These are phyloP conservation scores for Fratercula arctica DNA, from an alignment of 2,797 vertebrate species.

Conservation along the genomic window DNA sequence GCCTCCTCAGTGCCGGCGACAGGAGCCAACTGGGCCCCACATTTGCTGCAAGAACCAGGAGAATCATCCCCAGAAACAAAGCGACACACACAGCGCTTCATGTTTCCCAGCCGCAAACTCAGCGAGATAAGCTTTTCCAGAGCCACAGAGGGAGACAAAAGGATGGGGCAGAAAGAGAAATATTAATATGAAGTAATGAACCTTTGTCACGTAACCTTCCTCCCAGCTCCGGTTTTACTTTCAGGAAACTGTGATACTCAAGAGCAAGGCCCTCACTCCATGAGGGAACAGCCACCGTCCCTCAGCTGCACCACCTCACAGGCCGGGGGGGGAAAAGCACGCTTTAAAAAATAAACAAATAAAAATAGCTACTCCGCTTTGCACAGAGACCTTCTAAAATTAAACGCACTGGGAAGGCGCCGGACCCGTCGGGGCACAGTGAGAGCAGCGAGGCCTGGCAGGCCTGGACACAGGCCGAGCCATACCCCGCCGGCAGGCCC, in stretches of 20 bases:
- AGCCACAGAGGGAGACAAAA: neutral
- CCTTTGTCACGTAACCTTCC: accelerated
- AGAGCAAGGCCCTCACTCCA: neutral
- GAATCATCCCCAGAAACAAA: neutral
- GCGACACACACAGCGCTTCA: accelerated
- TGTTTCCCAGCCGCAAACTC: neutral
- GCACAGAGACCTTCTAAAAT: neutral
- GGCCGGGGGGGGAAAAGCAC: neutral
- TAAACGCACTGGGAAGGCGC: neutral
- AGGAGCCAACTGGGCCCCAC: neutral
- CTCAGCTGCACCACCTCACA: neutral
- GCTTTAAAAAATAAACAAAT: no score
- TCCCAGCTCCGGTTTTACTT: accelerated
- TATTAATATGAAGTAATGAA: accelerated
- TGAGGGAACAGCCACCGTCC: accelerated
- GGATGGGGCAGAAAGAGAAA: neutral
- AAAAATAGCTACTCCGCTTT: accelerated
- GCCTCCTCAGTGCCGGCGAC: accelerated
- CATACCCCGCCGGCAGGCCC: neutral
- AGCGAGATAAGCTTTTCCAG: accelerated
- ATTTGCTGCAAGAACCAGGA: neutral
- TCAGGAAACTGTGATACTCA: accelerated
- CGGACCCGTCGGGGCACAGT: neutral
- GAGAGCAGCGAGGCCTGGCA: neutral
- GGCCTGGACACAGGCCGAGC: neutral